Percentiles rank a stretch among this genome's conserved stretches.
phyloP scores from a whole-genome alignment of 2,797 vertebrate species.

The Takifugu rubripes region DNA sequence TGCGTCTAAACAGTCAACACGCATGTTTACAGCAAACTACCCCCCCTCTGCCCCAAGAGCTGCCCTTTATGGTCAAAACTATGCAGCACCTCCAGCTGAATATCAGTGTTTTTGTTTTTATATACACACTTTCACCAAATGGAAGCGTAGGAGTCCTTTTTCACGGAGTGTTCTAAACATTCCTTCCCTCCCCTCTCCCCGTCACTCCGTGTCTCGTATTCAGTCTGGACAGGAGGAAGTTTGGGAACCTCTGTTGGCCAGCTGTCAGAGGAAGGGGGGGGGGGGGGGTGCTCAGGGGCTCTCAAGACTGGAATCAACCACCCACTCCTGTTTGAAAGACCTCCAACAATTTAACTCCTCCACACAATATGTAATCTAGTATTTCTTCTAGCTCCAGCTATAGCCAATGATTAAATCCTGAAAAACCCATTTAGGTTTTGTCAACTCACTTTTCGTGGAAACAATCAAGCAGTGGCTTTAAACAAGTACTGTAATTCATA shows the following conservation, averaged over 20 bases:
- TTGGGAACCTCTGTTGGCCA: slow-evolving; percentile 63
- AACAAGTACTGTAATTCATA: too few relatives aligned
- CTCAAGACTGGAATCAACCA: slow-evolving; percentile 15
- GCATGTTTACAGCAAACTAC: slow-evolving; percentile 54
- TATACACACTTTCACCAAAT: slow-evolving; percentile 1
- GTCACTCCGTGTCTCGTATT: slow-evolving; percentile 30
- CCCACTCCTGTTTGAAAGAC: slow-evolving; percentile 27
- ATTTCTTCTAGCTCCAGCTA: slow-evolving; percentile 6
- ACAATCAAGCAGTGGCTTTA: too few relatives aligned
- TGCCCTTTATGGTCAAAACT: slow-evolving; percentile 20
- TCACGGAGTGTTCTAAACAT: slow-evolving; percentile 13
- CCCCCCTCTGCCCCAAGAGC: slow-evolving; percentile 27
- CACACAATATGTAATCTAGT: slow-evolving; percentile 19
- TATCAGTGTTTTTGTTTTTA: slow-evolving; percentile 3
- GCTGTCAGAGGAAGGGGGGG: slow-evolving; percentile 44
- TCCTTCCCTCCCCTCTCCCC: slow-evolving; percentile 1
- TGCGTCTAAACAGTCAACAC: slow-evolving; percentile 58
- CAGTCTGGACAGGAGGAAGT: slow-evolving; percentile 52
- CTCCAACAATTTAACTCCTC: slow-evolving; percentile 14
- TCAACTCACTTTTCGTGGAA: too few relatives aligned
- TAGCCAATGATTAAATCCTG: too few relatives aligned
- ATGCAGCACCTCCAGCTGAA: too few relatives aligned
- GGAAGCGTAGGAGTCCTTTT: slow-evolving; percentile 2
- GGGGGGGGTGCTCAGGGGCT: slow-evolving; percentile 1
- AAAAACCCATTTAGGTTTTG: too few relatives aligned